Base-by-base conservation (phyloP, 64 coral and sea anemone species). In the Actinia tenebrosa region DNA sequence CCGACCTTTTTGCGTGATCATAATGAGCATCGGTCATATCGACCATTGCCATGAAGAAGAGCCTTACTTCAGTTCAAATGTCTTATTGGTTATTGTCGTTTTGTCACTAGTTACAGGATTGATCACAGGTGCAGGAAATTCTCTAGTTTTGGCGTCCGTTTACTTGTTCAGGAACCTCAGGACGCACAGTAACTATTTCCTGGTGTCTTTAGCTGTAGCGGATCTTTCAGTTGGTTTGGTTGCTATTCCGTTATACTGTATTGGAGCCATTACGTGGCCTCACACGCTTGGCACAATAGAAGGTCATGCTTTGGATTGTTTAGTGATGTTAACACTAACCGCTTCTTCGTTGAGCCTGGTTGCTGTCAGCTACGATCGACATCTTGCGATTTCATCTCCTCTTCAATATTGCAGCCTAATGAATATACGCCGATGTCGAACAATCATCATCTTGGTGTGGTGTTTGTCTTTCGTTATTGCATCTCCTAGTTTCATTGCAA, bases 151-250 rank as follows among this genome's bases (percentile, higher is more conserved):
- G n/a, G 27, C 86, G 3, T 86, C 93, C 7, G 89, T 95, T 16
- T 95, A 95, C 44, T 54, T 82, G 64, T 88, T 84, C 9, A 80
- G 72, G 3, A 20, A 46, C 9, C 62, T 91, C 17, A 63, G 89
- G 16, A 95, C 82, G 16, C 81, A 88, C 14, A 88, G 89, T 11
- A 91, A 95, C 82, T 95, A 84, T 69, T 86, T 95, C 71, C 89
- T 95, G 2, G 86, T 89, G 44, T 95, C 93, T 1, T 83, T 95
- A 72, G 93, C 93, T 19, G 44, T 84, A 0, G 93, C 90, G 1
- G 93, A 95, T 50, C 43, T 95, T 44, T 88, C 86, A 3, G 86
- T 91, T 9, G 90, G 93, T n/a, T 56, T 95, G 22, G 43, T 95
- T 45, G 87, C 91, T 56, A 87, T 91, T 42, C 93, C 93, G 20